Evolutionary conservation across 2,113 vertebrate species (phyloP), one percentile per base, ranked within the genome.

Genomic region (Laterallus jamaicensis): DNA sequence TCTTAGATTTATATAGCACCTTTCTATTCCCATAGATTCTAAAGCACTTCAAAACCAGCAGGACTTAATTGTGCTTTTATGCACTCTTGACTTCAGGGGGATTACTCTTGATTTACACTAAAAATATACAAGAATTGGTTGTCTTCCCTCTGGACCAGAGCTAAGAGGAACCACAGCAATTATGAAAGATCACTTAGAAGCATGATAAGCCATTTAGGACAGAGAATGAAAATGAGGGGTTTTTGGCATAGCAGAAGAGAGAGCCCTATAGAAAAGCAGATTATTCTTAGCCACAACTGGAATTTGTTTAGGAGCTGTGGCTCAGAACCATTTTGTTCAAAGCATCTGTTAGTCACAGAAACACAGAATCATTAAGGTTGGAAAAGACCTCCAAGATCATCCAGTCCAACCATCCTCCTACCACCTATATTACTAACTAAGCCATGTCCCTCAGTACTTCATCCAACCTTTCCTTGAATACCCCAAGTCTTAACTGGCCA

Each of bases 11-110:
- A 64, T 54, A 12, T 5, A 81, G 11, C 68, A 81, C 76, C 82
- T 92, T 92, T 78, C 66, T 95, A 88, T 81, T 94, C 92, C 94
- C 94, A 95, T 77, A 64, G 76, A 96, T 90, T 71, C 42, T 71
- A 90, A 86, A 92, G 56, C 52, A 63, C 85, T 94, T 86, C 67
- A 60, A 42, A 86, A 96, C 70, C 88, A 93, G 79, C 80, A 83
- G 82, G 85, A 58, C 24, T 88, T 95, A 86, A 96, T 92, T 93
- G 76, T 92, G 60, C 68, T 86, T 78, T 86, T 78, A 74, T 86
- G 69, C 21, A 37, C 64, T 77, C 62, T 63, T 87, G 89, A 87
- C 67, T 94, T 95, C 44, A 63, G 25, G 54, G 62, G 70, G 37
- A 69, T 76, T 88, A 76, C 70, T 89, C 63, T 66, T 82, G 86